Evolutionary conservation across 2,113 vertebrate species (phyloP).

Genomic region (Triplophysa siluroides): DNA sequence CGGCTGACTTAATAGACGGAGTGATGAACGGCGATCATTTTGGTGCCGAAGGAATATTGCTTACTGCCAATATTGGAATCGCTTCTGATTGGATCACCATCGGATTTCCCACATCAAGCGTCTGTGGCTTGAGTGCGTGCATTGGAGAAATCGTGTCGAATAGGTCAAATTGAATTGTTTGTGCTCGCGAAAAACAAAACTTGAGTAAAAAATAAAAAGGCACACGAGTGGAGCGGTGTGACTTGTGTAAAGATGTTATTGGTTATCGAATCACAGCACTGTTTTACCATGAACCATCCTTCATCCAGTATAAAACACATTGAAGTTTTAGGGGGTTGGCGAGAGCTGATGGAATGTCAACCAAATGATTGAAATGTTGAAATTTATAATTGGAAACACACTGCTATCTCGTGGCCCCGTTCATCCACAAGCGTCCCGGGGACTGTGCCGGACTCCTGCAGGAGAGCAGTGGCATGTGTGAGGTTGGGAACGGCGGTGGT

Average conservation of each 20-base stretch:
- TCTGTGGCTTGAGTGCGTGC: not conserved
- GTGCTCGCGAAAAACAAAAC: slow-evolving; percentile 37
- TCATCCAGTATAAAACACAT: slow-evolving; percentile 44
- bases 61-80: slow-evolving; percentile 56
- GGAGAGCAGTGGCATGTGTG: slow-evolving; percentile 29
- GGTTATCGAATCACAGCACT: slow-evolving; percentile 36
- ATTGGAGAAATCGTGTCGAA: slow-evolving; percentile 16
- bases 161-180: slow-evolving; percentile 50
- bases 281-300: slow-evolving; percentile 45
- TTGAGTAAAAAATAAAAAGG: slow-evolving; percentile 4
- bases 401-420: slow-evolving; percentile 42
- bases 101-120: slow-evolving; percentile 54
- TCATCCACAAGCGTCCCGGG: slow-evolving; percentile 1
- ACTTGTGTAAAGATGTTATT: slow-evolving; percentile 32
- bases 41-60: slow-evolving; percentile 48
- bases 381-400: slow-evolving; percentile 53
- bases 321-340: slow-evolving; percentile 43
- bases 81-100: slow-evolving; percentile 58
- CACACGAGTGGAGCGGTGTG: not conserved
- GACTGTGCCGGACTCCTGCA: not conserved
- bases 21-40: slow-evolving; percentile 58
- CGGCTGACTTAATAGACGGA: slow-evolving; percentile 58
- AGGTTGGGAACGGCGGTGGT: slow-evolving; percentile 69
- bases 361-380: slow-evolving; percentile 53
- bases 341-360: slow-evolving; percentile 51